Base-by-base conservation (phyloP, 2,888 invertebrate species). In the Cabera pusaria region DNA sequence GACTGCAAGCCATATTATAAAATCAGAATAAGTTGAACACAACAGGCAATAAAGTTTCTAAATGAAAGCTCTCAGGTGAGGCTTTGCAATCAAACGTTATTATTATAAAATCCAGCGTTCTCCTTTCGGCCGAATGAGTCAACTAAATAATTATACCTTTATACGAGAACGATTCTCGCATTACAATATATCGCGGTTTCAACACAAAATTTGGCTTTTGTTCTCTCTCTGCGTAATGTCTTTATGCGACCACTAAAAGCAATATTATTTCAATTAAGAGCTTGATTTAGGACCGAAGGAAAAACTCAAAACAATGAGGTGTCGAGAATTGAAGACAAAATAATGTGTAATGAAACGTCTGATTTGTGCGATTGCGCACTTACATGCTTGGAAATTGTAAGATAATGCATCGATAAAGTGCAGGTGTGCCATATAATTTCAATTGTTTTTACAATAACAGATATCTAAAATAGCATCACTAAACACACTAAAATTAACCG, bases 261-360 rank as follows among this genome's bases (percentile, higher is more conserved):
- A 77, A 78, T 80, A 83, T 81, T 76, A 84, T 79, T 76, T 80
- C 80, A 84, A 84, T 85, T 83, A 85, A 84, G 69, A 65, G 60
- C 60, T 71, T 79, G 78, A 84, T 85, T 83, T 84, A 85, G 70
- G 56, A 55, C 61, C 72, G 70, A 65, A 64, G 70, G 74, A 84
- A 85, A 85, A 81, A 79, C 70, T 75, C 73, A 78, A 80, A 81
- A 86, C 83, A 86, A 86, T 84, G 81, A 82, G 65, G 72, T 75
- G 78, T 68, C 73, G 68, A 73, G 77, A 68, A 73, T 75, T 67
- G 74, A 61, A 56, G 64, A 65, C 72, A 74, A 76, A 76, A 80
- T 82, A 77, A 82, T 69, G 74, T 49, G 77, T 77, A 81, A 76
- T 84, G 65, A 79, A 77, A 64, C 60, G 64, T 57, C 65, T 77